Conservation (phyloP, 2,797 vertebrate species). For the Sylvilagus floridanus region DNA sequence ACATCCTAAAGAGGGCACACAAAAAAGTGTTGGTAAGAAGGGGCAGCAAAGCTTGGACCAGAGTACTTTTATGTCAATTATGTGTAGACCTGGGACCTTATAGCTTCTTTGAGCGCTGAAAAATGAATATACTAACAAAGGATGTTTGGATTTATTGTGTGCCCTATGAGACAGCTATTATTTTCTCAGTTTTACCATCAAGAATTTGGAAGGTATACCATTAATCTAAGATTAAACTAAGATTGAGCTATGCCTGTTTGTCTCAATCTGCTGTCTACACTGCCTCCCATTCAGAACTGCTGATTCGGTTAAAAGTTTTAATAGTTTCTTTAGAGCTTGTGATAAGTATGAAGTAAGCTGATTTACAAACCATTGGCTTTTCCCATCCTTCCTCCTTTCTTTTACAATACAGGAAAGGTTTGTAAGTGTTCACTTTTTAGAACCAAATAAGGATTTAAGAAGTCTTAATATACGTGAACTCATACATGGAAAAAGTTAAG, state of each 20-base stretch:
- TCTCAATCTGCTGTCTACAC: not conserved
- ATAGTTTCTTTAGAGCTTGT: conserved; percentile 37
- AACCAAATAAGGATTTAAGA: not conserved
- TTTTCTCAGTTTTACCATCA: not conserved
- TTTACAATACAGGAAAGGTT: not conserved
- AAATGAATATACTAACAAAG: conserved; percentile 4
- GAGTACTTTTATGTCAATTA: not conserved
- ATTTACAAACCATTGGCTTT: not conserved
- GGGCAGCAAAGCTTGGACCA: not conserved
- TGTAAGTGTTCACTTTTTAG: conserved; percentile 5
- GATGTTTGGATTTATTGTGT: not conserved
- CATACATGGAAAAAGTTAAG: not conserved
- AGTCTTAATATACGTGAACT: not conserved
- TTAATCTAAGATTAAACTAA: not conserved
- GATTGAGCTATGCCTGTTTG: not conserved
- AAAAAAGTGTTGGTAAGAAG: not conserved
- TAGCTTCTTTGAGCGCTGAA: not conserved
- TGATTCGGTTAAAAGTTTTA: not conserved
- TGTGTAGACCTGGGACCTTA: not conserved
- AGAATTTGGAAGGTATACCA: not conserved
- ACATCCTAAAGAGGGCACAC: not conserved
- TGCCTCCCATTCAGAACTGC: not conserved
- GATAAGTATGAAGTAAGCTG: not conserved
- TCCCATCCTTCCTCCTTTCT: not conserved
- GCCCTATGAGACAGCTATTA: not conserved